phyloP scores from a whole-genome alignment of 2,888 invertebrate species.

The Spilarctia lutea region DNA sequence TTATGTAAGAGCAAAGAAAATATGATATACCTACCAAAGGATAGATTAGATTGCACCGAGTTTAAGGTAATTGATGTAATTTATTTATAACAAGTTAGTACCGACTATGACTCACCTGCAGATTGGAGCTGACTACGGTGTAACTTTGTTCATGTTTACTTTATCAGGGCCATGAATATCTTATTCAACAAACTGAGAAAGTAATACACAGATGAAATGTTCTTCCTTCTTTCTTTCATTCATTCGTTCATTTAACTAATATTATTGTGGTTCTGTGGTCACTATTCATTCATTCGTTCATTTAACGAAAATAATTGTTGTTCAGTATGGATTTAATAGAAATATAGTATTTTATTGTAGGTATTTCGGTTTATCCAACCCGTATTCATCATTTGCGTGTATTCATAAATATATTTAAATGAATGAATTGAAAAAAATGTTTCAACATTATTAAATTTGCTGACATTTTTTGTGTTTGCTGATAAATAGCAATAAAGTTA shows the following conservation, averaged over 20 bases:
- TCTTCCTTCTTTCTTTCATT: neutral
- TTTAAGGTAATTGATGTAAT: constrained; percentile 21
- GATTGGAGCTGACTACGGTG: neutral
- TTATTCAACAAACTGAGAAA: neutral
- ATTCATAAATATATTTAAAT: too few species aligned
- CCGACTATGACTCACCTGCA: neutral
- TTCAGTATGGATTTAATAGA: too few species aligned
- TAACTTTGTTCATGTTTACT: neutral
- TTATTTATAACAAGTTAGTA: neutral
- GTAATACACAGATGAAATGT: neutral
- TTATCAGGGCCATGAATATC: neutral
- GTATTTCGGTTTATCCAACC: too few species aligned
- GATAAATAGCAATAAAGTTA: neutral
- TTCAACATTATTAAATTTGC: too few species aligned
- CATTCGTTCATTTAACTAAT: neutral
- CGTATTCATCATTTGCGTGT: too few species aligned
- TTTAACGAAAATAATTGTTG: too few species aligned
- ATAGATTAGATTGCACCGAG: constrained; percentile 39
- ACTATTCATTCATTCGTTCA: too few species aligned
- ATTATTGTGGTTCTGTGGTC: neutral
- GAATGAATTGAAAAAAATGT: too few species aligned
- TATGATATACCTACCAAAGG: constrained; percentile 19
- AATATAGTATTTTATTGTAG: too few species aligned
- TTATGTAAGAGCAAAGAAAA: constrained; percentile 27
- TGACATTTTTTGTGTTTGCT: too few species aligned